A percentile compares a stretch with the other conserved stretches of the same genome.
Evolutionary conservation across 2,113 vertebrate species (phyloP).

Genomic region (Eurystomus gularis): DNA sequence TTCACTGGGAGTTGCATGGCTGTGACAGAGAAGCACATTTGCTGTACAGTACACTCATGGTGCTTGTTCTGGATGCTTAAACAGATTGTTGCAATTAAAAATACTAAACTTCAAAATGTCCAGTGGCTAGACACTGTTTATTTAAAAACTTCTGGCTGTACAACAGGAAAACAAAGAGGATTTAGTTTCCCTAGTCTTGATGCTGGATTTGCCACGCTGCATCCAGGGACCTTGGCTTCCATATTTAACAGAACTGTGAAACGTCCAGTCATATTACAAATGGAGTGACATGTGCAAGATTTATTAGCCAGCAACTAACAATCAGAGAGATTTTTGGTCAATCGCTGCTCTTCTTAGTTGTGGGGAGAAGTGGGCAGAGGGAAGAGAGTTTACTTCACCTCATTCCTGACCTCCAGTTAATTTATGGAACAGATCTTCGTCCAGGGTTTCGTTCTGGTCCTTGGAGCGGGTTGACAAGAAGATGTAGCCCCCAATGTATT

Average conservation of each 20-base stretch:
- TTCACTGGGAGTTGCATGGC: neutral
- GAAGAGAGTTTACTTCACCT: slow-evolving; percentile 2
- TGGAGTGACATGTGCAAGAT: neutral
- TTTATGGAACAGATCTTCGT: slow-evolving; percentile 97
- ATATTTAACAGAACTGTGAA: neutral
- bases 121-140: neutral
- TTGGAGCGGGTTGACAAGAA: slow-evolving; percentile 96
- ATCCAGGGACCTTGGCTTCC: neutral
- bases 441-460: slow-evolving; percentile 94
- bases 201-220: neutral
- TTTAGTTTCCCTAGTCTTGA: neutral
- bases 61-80: neutral
- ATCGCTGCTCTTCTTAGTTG: neutral
- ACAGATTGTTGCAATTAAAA: neutral
- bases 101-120: neutral
- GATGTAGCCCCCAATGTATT: slow-evolving; percentile 97
- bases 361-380: neutral
- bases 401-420: slow-evolving; percentile 93
- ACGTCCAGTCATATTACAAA: neutral
- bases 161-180: neutral
- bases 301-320: neutral
- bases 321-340: neutral
- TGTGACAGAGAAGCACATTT: neutral
- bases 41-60: neutral
- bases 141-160: neutral